These are phyloP conservation scores for Margarornis squamiger DNA, from an alignment of 2,797 vertebrate genomes.

Conservation along the genomic window DNA sequence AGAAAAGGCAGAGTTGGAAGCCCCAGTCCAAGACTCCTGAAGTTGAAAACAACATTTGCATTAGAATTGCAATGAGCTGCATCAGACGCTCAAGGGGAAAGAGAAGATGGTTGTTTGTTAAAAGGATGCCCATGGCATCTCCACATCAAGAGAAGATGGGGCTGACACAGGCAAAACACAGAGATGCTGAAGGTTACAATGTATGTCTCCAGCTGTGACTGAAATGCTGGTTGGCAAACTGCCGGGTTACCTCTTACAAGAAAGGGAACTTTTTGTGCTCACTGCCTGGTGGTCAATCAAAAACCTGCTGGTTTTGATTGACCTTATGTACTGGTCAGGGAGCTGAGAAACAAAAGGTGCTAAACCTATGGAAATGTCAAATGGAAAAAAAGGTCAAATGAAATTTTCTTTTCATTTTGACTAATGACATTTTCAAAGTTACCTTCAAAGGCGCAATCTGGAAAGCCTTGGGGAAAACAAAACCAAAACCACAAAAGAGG, in stretches of 20 bases:
- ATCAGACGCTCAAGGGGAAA: not conserved
- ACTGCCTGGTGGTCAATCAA: not conserved
- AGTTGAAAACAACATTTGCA: not conserved
- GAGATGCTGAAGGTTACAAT: not conserved
- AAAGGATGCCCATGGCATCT: not conserved
- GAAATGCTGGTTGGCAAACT: not conserved
- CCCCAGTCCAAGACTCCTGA: not conserved
- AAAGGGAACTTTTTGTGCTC: not conserved
- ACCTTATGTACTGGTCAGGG: not conserved
- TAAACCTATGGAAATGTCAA: slow-evolving; percentile 52
- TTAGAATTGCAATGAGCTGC: not conserved
- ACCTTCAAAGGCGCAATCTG: slow-evolving; percentile 1
- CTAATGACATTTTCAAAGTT: slow-evolving; percentile 56
- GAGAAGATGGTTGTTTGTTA: not conserved
- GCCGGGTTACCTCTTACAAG: not conserved
- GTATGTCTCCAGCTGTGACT: not conserved
- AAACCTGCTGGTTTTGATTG: not conserved
- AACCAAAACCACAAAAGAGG: not conserved
- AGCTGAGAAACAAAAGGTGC: slow-evolving; percentile 10
- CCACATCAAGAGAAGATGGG: not conserved
- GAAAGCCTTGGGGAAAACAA: slow-evolving; percentile 2
- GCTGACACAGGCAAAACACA: not conserved
- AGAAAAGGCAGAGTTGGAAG: not conserved
- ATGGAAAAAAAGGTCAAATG: slow-evolving; percentile 28
- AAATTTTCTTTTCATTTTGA: slow-evolving; percentile 49